phyloP scores from a whole-genome alignment of 2,113 vertebrate species.

The Odontesthes bonariensis region DNA sequence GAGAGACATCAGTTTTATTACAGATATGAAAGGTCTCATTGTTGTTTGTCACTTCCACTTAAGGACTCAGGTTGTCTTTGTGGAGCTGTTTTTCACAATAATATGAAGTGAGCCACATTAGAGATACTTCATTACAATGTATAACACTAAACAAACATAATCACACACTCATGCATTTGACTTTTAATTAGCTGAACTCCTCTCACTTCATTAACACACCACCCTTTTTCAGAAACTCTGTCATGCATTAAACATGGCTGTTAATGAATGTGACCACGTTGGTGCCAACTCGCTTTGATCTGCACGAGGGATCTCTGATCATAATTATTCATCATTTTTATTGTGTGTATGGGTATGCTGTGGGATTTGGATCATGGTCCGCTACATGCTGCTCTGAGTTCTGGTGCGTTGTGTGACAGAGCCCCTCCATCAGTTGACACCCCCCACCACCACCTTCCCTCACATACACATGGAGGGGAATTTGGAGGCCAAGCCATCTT shows the following conservation, averaged over 20 bases:
- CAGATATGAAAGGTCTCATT: slow-evolving; percentile 8
- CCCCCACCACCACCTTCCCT: slow-evolving; percentile 15
- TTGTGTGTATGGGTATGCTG: slow-evolving; percentile 37
- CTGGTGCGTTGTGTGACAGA: slow-evolving; percentile 24
- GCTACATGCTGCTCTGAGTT: slow-evolving; percentile 25
- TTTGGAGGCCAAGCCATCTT: slow-evolving; percentile 54
- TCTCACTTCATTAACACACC: slow-evolving; percentile 56
- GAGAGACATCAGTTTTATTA: slow-evolving; percentile 16
- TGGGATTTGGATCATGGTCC: slow-evolving; percentile 26
- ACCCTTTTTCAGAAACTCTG: slow-evolving; percentile 56
- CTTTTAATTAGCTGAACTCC: slow-evolving; percentile 46
- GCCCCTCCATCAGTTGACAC: slow-evolving; percentile 14
- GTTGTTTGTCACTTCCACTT: slow-evolving; percentile 1
- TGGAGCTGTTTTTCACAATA: slow-evolving; percentile 18
- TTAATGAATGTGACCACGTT: slow-evolving; percentile 72
- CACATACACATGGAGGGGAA: slow-evolving; percentile 24
- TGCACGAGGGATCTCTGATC: slow-evolving; percentile 62
- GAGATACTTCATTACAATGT: background rate
- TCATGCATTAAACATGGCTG: slow-evolving; percentile 80
- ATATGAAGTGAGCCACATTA: slow-evolving; percentile 15
- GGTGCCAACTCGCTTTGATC: slow-evolving; percentile 74
- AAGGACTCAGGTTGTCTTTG: slow-evolving; percentile 6
- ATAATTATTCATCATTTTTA: slow-evolving; percentile 72
- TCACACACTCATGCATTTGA: slow-evolving; percentile 22
- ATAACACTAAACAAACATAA: slow-evolving; percentile 11